A percentile compares a stretch with the other conserved stretches of the same genome.
Evolutionary conservation across 2,113 vertebrate species (phyloP).

Genomic region (Thinocorus orbignyianus): DNA sequence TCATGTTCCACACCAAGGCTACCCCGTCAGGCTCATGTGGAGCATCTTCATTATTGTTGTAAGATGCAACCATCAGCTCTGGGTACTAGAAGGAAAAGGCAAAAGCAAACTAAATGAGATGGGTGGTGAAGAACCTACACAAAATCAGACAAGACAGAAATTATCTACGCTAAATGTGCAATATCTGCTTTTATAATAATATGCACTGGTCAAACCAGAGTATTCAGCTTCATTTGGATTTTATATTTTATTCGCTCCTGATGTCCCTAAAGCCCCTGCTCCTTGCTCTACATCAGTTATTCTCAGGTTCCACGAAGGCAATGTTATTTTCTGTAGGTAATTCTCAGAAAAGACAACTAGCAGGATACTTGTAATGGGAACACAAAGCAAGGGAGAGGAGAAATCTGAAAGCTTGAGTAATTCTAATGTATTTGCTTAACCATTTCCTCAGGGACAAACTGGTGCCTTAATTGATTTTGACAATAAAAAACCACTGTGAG

Average conservation of each 20-base stretch:
- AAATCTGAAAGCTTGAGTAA: not conserved
- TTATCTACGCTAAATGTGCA: not conserved
- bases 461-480: not conserved
- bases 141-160: slow-evolving; percentile 21
- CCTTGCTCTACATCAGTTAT: not conserved
- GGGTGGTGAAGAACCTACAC: not conserved
- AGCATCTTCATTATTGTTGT: slow-evolving; percentile 96
- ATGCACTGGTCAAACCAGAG: not conserved
- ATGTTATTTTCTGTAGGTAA: not conserved
- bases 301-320: not conserved
- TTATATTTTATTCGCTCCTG: not conserved
- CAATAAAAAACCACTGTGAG: not conserved
- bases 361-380: not conserved
- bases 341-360: not conserved
- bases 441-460: not conserved
- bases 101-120: not conserved
- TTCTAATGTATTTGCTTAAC: not conserved
- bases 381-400: not conserved
- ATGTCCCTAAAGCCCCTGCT: not conserved
- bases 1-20: slow-evolving; percentile 97
- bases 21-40: slow-evolving; percentile 97
- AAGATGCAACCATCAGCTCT: slow-evolving; percentile 95
- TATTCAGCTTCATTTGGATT: not conserved
- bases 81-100: slow-evolving; percentile 82
- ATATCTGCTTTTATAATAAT: slow-evolving; percentile 40